Percentiles rank a stretch among this genome's conserved stretches.
These are phyloP conservation scores for Noturus placidus DNA, from an alignment of 2,113 vertebrate species.

Conservation along the genomic window DNA sequence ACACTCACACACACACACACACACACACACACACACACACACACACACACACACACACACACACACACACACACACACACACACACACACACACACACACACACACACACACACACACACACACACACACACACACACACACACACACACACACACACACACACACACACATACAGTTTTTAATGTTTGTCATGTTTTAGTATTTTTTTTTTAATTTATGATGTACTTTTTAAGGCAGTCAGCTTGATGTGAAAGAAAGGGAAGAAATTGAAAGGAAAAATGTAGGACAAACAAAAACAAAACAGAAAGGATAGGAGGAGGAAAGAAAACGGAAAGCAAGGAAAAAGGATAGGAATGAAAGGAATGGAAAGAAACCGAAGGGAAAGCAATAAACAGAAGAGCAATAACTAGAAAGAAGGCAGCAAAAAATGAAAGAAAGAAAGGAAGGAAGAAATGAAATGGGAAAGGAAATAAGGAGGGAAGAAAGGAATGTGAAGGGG, in stretches of 20 bases:
- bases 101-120: background rate
- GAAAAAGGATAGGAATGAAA: background rate
- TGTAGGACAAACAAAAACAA: background rate
- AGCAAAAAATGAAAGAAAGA: background rate
- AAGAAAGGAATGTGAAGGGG: background rate
- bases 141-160: slow-evolving; percentile 2
- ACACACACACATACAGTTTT: background rate
- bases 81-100: background rate
- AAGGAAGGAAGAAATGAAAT: background rate
- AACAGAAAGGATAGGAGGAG: background rate
- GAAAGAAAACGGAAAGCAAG: background rate
- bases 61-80: slow-evolving; percentile 7
- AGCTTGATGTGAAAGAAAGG: background rate
- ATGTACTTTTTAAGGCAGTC: background rate
- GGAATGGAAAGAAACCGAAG: background rate
- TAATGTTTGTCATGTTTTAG: background rate
- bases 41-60: background rate
- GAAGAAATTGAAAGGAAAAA: background rate
- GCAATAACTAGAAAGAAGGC: background rate
- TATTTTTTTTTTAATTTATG: background rate
- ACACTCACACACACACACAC: slow-evolving; percentile 1
- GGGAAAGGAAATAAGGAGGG: background rate
- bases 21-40: background rate
- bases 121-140: slow-evolving; percentile 5
- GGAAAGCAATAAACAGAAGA: background rate